Conservation (phyloP, 1,140 invertebrate species). For the Ceratina australensis region DNA sequence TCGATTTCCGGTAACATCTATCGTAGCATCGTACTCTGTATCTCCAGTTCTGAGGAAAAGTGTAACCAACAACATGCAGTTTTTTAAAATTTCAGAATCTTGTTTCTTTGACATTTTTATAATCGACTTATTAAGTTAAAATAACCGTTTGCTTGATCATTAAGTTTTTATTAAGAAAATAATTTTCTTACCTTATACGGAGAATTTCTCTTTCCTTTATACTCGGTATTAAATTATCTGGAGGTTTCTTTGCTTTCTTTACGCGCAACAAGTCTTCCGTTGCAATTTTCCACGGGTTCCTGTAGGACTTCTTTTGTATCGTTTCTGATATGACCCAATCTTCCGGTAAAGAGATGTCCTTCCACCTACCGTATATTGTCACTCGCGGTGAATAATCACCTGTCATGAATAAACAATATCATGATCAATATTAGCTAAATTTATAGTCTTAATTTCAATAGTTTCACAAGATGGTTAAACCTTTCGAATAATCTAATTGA, state of each 20-base stretch:
- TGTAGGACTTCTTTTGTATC: conserved; percentile 52
- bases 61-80: neutral
- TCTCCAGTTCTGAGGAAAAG: conserved; percentile 61
- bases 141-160: no score
- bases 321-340: conserved; percentile 65
- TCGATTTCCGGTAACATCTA: conserved; percentile 52
- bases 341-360: conserved; percentile 50
- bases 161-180: neutral
- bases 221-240: conserved; percentile 58
- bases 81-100: neutral
- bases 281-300: conserved; percentile 57
- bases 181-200: conserved; percentile 50
- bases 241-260: conserved; percentile 34
- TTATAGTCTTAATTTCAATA: neutral
- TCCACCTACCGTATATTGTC: conserved; percentile 11
- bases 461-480: neutral
- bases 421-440: neutral
- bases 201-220: conserved; percentile 67
- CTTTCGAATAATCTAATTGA: conserved; percentile 57
- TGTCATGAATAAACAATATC: conserved; percentile 2
- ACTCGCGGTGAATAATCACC: conserved; percentile 17
- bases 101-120: no score
- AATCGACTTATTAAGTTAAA: no score
- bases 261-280: conserved; percentile 2
- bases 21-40: conserved; percentile 61